Evolutionary conservation across 2,113 vertebrate genomes (phyloP).

Genomic region (mouse (Mus musculus)): GRCm39 chr4:72122501-72123000

Average conservation of each 20-base stretch:
- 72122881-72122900: constrained; percentile 91
- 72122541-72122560: constrained; percentile 46
- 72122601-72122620: constrained; percentile 86
- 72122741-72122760: constrained; percentile 86
- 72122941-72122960: constrained; percentile 92
- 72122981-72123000: constrained; percentile 91
- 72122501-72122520: constrained; percentile 77
- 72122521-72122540: constrained; percentile 63
- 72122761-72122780: constrained; percentile 89
- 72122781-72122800: constrained; percentile 86
- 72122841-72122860: constrained; percentile 91
- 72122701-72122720: constrained; percentile 89
- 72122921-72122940: constrained; percentile 93
- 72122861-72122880: constrained; percentile 95
- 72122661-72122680: constrained; percentile 89
- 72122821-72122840: constrained; percentile 91
- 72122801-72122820: constrained; percentile 90
- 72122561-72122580: background rate
- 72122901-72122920: constrained; percentile 92
- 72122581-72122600: constrained; percentile 49
- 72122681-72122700: constrained; percentile 90
- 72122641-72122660: constrained; percentile 87
- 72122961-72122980: constrained; percentile 91
- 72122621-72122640: constrained; percentile 87
- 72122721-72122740: constrained; percentile 88